Percentiles rank a stretch among this genome's conserved stretches.
These are phyloP conservation scores for Leptinotarsa defecta DNA, from an alignment of 1,140 invertebrate species.

Conservation along the genomic window DNA sequence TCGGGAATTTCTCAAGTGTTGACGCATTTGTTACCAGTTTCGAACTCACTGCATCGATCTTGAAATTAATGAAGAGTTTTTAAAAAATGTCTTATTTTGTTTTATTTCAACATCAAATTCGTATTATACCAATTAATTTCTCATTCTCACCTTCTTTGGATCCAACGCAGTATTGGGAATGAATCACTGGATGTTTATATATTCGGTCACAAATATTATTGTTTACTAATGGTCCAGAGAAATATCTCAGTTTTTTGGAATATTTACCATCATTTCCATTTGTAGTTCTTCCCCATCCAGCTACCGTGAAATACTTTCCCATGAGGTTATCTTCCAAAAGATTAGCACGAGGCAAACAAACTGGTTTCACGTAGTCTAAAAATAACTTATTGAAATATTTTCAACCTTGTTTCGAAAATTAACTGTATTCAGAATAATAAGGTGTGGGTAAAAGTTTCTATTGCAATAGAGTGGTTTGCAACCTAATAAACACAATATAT, in stretches of 20 bases:
- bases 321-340: conserved; percentile 37
- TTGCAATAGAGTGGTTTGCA: too few relatives aligned
- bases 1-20: too few relatives aligned
- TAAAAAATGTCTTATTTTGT: too few relatives aligned
- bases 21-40: too few relatives aligned
- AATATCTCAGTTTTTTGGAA: conserved; percentile 33
- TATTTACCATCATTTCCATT: neutral
- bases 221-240: conserved; percentile 32
- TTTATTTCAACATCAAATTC: too few relatives aligned
- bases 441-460: too few relatives aligned
- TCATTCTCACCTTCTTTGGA: neutral
- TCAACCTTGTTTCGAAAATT: too few relatives aligned
- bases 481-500: too few relatives aligned
- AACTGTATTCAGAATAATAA: too few relatives aligned
- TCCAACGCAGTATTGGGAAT: conserved; percentile 26
- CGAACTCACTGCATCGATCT: too few relatives aligned
- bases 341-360: conserved; percentile 35
- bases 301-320: conserved; percentile 24
- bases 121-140: too few relatives aligned
- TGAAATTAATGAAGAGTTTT: too few relatives aligned
- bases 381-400: neutral
- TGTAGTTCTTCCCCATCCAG: conserved; percentile 35
- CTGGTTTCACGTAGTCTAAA: conserved; percentile 38
- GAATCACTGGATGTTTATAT: neutral
- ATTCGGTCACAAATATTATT: conserved; percentile 29